These are phyloP conservation scores for Mormyrops attenuatus DNA, from an alignment of 2,797 vertebrate genomes.

Conservation along the genomic window DNA sequence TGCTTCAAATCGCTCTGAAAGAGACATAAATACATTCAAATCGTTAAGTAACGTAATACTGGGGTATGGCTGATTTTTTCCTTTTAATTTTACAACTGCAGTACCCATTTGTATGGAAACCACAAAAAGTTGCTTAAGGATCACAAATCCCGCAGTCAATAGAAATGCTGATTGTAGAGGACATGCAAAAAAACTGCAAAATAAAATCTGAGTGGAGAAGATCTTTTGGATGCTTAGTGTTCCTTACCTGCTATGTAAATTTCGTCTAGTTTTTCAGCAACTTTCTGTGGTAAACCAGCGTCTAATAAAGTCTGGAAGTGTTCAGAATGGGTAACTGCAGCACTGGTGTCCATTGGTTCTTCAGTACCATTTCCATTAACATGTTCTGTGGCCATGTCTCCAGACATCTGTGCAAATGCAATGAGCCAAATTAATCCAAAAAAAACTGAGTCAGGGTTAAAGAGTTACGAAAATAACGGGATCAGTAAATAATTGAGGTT, in stretches of 20 bases:
- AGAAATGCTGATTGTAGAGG: constrained; percentile 55
- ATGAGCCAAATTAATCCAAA: constrained; percentile 42
- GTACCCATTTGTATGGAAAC: constrained; percentile 71
- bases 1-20: constrained; percentile 14
- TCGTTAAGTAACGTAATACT: constrained; percentile 18
- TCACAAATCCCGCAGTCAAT: constrained; percentile 55
- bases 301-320: constrained; percentile 89
- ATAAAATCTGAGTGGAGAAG: constrained; percentile 34
- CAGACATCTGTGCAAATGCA: constrained; percentile 81
- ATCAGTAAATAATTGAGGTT: not conserved
- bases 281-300: constrained; percentile 89
- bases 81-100: constrained; percentile 49
- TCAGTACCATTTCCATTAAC: constrained; percentile 96
- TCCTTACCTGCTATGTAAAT: constrained; percentile 95
- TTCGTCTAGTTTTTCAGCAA: constrained; percentile 96
- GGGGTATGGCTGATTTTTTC: not conserved
- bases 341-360: constrained; percentile 91
- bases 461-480: constrained; percentile 17
- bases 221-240: constrained; percentile 60
- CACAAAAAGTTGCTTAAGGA: constrained; percentile 74
- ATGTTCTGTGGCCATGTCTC: constrained; percentile 93
- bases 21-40: constrained; percentile 21
- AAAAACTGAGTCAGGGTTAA: constrained; percentile 16
- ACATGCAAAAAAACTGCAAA: constrained; percentile 28
- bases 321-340: constrained; percentile 81